Evolutionary conservation across 2,113 vertebrate genomes (phyloP).

Genomic region (Bufo gargarizans): DNA sequence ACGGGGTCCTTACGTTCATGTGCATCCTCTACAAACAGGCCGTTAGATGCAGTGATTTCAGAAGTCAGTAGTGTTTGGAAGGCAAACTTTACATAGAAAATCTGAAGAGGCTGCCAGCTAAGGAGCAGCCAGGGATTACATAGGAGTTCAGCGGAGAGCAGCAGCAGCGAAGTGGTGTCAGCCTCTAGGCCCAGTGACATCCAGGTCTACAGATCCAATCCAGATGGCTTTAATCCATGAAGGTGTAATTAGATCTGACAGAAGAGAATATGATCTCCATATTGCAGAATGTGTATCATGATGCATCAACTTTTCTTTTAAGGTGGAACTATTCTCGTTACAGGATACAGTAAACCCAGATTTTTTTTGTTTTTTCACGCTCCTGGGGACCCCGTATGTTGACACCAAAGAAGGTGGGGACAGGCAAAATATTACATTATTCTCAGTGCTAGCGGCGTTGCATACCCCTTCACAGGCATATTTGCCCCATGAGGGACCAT

Average conservation of each 20-base stretch:
- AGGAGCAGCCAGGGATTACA: not conserved
- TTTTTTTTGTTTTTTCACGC: not conserved
- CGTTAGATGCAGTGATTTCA: too few relatives aligned
- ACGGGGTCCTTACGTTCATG: too few relatives aligned
- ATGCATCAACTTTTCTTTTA: not conserved
- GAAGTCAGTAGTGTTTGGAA: too few relatives aligned
- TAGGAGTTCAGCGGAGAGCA: not conserved
- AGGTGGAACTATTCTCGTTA: not conserved
- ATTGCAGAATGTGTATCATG: not conserved
- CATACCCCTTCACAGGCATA: too few relatives aligned
- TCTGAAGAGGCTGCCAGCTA: not conserved
- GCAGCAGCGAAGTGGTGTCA: not conserved
- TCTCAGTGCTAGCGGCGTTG: not conserved
- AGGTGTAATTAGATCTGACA: not conserved
- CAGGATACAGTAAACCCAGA: not conserved
- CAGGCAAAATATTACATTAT: not conserved
- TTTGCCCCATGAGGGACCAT: too few relatives aligned
- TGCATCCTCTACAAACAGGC: too few relatives aligned
- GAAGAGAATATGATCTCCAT: not conserved
- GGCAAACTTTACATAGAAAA: not conserved
- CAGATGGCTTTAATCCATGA: not conserved
- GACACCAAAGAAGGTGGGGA: not conserved
- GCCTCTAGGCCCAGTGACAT: constrained; percentile 1
- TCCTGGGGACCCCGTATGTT: too few relatives aligned
- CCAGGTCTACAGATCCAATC: not conserved